Evolutionary conservation across 2,113 vertebrate genomes (phyloP).

Genomic region (Rallus limicola): DNA sequence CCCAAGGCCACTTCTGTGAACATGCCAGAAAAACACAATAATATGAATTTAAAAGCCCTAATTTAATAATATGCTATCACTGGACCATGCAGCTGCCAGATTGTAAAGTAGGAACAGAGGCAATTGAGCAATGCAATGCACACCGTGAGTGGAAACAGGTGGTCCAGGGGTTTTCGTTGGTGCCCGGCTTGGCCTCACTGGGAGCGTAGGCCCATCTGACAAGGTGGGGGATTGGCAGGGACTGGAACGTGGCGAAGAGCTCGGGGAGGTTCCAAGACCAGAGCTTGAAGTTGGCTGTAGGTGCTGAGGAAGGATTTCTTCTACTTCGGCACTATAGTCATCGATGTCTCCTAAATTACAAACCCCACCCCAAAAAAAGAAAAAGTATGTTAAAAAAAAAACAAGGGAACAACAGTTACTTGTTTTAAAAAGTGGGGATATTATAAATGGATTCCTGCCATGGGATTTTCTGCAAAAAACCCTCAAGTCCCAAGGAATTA

Average conservation of each 20-base stretch:
- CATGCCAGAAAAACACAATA: neutral
- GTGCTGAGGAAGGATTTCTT: slow-evolving; percentile 94
- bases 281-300: slow-evolving; percentile 84
- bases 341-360: slow-evolving; percentile 88
- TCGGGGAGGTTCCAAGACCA: slow-evolving; percentile 83
- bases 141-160: slow-evolving; percentile 72
- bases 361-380: neutral
- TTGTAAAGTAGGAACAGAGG: fast-evolving
- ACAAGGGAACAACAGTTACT: neutral
- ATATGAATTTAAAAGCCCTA: neutral
- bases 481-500: neutral
- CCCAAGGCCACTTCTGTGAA: neutral
- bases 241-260: slow-evolving; percentile 88
- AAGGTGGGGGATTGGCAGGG: slow-evolving; percentile 93
- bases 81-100: neutral
- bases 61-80: neutral
- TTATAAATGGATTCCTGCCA: neutral
- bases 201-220: slow-evolving; percentile 80
- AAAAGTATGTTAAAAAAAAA: neutral
- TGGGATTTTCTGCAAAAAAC: neutral
- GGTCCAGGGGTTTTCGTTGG: slow-evolving; percentile 78
- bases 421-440: neutral
- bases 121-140: neutral
- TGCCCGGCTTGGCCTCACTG: slow-evolving; percentile 81
- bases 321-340: slow-evolving; percentile 88